These are phyloP conservation scores for Caranx melampygus DNA, from an alignment of 2,113 vertebrate genomes.

Conservation along the genomic window DNA sequence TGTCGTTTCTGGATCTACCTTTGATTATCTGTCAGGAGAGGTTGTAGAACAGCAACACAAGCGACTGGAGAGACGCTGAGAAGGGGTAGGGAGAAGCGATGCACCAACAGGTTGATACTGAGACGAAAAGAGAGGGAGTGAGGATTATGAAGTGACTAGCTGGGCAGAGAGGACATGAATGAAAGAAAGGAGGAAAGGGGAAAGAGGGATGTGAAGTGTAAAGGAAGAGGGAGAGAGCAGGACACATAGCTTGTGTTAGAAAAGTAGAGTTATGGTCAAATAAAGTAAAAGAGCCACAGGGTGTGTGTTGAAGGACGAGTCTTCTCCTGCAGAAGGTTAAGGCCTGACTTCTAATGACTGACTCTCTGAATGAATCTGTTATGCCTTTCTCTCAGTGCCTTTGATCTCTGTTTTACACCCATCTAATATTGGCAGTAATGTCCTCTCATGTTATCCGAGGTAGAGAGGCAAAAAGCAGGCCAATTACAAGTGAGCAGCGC, in stretches of 20 bases:
- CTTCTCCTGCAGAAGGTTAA: slow-evolving; percentile 10
- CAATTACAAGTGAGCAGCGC: slow-evolving; percentile 61
- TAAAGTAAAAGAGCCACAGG: not conserved
- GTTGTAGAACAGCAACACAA: slow-evolving; percentile 54
- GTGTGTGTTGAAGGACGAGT: not conserved
- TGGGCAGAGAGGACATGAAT: not conserved
- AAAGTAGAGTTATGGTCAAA: slow-evolving; percentile 4
- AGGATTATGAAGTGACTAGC: not conserved
- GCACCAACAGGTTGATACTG: not conserved
- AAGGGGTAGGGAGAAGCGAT: not conserved
- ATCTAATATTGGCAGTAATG: slow-evolving; percentile 35
- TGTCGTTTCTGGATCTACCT: slow-evolving; percentile 50
- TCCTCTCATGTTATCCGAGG: slow-evolving; percentile 31
- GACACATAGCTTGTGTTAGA: not conserved
- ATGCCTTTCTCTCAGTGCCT: slow-evolving; percentile 36
- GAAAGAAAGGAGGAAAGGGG: not conserved
- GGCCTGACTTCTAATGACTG: slow-evolving; percentile 33
- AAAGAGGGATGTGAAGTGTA: not conserved
- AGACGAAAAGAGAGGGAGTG: not conserved
- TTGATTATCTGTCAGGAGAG: slow-evolving; percentile 67
- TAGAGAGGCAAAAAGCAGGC: slow-evolving; percentile 36
- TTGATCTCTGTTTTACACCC: slow-evolving; percentile 54
- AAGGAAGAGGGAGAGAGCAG: not conserved
- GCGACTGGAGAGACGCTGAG: slow-evolving; percentile 1
- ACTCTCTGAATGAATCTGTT: slow-evolving; percentile 38